These are phyloP conservation scores for Rallus limicola DNA, from an alignment of 2,113 vertebrate genomes.

Conservation along the genomic window DNA sequence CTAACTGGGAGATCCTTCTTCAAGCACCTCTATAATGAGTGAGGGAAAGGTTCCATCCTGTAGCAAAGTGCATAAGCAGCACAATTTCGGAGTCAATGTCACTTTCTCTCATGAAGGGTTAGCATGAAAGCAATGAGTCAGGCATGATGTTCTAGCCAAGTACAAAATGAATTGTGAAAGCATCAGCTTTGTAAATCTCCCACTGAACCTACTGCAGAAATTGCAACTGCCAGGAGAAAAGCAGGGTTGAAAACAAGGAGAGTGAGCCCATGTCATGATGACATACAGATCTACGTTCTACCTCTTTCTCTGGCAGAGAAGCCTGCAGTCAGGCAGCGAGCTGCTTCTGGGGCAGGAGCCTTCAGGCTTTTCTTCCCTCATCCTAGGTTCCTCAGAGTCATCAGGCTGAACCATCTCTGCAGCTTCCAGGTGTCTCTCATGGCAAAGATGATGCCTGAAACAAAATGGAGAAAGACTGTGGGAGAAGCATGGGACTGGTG, in stretches of 20 bases:
- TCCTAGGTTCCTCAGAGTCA: constrained; percentile 65
- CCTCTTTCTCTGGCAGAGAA: not conserved
- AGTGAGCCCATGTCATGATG: not conserved
- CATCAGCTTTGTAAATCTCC: not conserved
- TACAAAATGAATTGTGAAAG: not conserved
- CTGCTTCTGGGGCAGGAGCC: constrained; percentile 49
- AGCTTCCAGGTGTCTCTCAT: constrained; percentile 57
- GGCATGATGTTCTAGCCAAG: not conserved
- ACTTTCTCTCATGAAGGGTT: not conserved
- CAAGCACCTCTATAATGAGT: not conserved
- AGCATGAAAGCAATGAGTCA: not conserved
- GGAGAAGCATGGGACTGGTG: not conserved
- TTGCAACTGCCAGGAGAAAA: not conserved
- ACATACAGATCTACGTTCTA: not conserved
- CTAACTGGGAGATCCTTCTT: not conserved
- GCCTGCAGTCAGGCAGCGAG: not conserved
- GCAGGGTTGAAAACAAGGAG: not conserved
- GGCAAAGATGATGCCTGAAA: constrained; percentile 46
- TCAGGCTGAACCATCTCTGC: constrained; percentile 68
- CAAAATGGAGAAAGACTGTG: not conserved
- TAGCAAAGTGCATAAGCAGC: not conserved
- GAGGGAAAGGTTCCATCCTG: not conserved
- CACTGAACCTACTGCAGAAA: fast-evolving
- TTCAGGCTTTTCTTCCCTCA: constrained; percentile 70
- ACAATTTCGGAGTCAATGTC: not conserved